Base-by-base conservation (phyloP, 2,888 invertebrate species). In the Caenorhabditis sulstoni region DNA sequence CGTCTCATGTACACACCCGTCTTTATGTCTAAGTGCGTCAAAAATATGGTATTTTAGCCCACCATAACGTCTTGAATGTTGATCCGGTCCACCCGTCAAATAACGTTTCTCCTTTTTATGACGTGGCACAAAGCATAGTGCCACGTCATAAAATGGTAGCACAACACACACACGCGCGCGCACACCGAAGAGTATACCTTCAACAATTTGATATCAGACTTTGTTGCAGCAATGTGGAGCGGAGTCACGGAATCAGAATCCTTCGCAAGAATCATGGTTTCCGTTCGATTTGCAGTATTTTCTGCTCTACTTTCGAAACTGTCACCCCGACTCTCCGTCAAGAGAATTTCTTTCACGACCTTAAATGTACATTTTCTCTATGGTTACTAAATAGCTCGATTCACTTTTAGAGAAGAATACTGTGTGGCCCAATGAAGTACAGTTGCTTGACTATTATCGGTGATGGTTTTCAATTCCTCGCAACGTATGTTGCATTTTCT, bases 211-310 rank as follows among this genome's bases (percentile, higher is more conserved):
- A 81, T 79, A 18, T 84, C 80, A 9, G 62, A 61, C 39, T 83
- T 82, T 1, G 81, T 77, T 1, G 88, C 87, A 1, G 89, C 87
- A 8, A 89, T 81, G 50, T 89, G 89, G 5, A 89, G 37, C 1
- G 89, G 85, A 0, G 87, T 89, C 8, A 89, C 86, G 12, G 71
- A 79, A 11, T 85, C 85, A 8, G 64, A 58, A 41, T 88, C 87
- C 58, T 81, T 81, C 0, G 77, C 68, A 7, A 88, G 49, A 73
- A 81, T 66, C 7, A 75, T 16, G 49, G 35, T 35, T 20, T 41
- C 53, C 9, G 55, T 18, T 11, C 29, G 14, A n/a, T 45, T 59
- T 7, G 29, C 4, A 29, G 7, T 29, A 7, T 29, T 3, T 7
- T 29, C 29, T 29, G 29, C 29, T 29, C 29, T 29, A 29, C 29